phyloP scores from a whole-genome alignment of 1,140 invertebrate genomes.

The Bombus huntii region DNA sequence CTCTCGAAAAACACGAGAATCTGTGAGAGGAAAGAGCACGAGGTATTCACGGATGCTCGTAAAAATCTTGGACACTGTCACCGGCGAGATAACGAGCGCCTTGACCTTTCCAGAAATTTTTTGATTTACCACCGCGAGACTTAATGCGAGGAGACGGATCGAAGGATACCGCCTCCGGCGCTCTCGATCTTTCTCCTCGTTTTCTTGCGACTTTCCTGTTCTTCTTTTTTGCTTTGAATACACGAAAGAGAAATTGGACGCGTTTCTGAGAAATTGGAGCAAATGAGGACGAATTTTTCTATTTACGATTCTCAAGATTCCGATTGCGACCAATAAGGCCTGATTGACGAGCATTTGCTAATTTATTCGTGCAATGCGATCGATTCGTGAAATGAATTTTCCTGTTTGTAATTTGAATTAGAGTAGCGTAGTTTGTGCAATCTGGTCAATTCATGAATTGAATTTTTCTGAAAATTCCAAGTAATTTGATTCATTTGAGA shows the following conservation, averaged over 20 bases:
- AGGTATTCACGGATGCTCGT: slow-evolving; percentile 46
- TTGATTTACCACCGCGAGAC: slow-evolving; percentile 48
- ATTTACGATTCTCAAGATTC: neutral
- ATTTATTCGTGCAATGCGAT: neutral
- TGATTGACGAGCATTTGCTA: too few species aligned
- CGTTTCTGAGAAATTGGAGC: neutral
- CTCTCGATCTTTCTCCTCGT: neutral
- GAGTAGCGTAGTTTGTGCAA: too few species aligned
- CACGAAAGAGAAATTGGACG: neutral
- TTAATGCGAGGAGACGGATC: neutral
- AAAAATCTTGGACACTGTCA: slow-evolving; percentile 43
- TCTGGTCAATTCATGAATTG: too few species aligned
- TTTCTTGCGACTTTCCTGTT: neutral
- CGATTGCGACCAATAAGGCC: neutral
- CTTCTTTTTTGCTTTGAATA: neutral
- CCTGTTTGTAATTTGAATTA: too few species aligned
- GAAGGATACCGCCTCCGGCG: slow-evolving; percentile 41
- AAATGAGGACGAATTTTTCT: neutral
- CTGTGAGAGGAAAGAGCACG: neutral
- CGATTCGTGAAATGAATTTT: too few species aligned
- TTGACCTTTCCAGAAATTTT: slow-evolving; percentile 61
- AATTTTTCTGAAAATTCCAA: too few species aligned
- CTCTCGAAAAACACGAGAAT: neutral
- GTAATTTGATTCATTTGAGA: too few species aligned
- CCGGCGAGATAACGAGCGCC: slow-evolving; percentile 52